These are phyloP conservation scores for Bryconaethiops microstoma DNA, from an alignment of 2,797 vertebrate genomes.

Conservation along the genomic window DNA sequence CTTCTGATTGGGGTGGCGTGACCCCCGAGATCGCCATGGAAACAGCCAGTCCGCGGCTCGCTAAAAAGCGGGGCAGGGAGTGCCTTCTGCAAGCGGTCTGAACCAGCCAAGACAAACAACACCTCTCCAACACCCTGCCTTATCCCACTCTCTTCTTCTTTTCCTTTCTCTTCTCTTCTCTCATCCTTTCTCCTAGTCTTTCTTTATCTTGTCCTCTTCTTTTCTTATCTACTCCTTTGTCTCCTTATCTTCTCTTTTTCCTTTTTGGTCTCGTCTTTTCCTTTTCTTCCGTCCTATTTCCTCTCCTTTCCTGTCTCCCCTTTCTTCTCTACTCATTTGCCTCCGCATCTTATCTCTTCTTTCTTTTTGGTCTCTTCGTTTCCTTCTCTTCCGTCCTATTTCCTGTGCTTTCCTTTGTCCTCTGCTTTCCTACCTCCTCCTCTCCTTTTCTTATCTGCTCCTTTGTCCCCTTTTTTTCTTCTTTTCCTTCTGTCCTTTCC, in stretches of 20 bases:
- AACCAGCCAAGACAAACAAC: constrained; percentile 58
- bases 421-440: background rate
- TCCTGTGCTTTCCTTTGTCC: background rate
- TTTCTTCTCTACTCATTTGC: too few relatives aligned
- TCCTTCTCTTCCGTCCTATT: too few relatives aligned
- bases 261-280: background rate
- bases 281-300: background rate
- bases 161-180: background rate
- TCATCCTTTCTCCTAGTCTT: too few relatives aligned
- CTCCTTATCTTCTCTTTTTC: too few relatives aligned
- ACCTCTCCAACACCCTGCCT: constrained; percentile 64
- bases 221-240: too few relatives aligned
- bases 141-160: constrained; percentile 37
- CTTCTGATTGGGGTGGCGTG: constrained; percentile 72
- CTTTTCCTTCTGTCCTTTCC: background rate
- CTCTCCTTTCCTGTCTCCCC: constrained; percentile 29
- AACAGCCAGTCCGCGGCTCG: constrained; percentile 56
- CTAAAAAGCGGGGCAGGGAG: constrained; percentile 65
- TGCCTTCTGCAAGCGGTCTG: constrained; percentile 66
- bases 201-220: too few relatives aligned
- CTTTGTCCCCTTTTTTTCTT: constrained; percentile 7
- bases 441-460: constrained; percentile 53
- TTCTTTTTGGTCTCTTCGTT: background rate
- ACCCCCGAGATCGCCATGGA: constrained; percentile 61
- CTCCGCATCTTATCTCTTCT: background rate